These are phyloP conservation scores for Steinernema hermaphroditum DNA, from an alignment of 2,888 invertebrate species.

Conservation along the genomic window DNA sequence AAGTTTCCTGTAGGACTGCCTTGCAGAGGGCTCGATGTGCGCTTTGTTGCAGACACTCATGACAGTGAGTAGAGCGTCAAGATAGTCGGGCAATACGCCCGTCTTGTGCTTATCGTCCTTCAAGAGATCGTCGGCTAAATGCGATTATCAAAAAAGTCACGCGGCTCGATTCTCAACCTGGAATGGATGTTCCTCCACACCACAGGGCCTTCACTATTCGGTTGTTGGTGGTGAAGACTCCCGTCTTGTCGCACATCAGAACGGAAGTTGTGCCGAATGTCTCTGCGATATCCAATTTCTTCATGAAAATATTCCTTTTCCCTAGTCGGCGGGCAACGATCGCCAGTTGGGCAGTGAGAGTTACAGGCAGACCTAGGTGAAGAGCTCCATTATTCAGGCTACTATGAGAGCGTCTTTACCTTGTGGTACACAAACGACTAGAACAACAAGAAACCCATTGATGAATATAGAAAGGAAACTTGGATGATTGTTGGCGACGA, in stretches of 20 bases:
- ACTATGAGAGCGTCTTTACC: conserved; percentile 33
- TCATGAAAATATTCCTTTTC: conserved; percentile 41
- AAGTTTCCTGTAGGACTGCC: not conserved
- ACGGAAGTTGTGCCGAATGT: conserved; percentile 47
- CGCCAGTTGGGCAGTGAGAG: conserved; percentile 47
- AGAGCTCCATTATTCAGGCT: not conserved
- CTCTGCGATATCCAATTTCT: conserved; percentile 43
- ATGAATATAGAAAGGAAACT: conserved; percentile 52
- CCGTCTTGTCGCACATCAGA: conserved; percentile 45
- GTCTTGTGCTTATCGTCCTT: conserved; percentile 18
- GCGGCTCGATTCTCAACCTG: too few species aligned
- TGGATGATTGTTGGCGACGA: conserved; percentile 43
- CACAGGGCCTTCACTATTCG: conserved; percentile 45
- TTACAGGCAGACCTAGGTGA: conserved; percentile 50
- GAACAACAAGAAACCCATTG: conserved; percentile 55
- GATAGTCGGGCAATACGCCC: conserved; percentile 23
- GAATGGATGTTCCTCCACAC: conserved; percentile 35
- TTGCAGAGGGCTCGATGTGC: conserved; percentile 35
- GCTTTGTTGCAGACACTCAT: conserved; percentile 46
- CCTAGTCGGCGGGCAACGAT: conserved; percentile 45
- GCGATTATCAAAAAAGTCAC: conserved; percentile 5
- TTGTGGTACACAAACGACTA: conserved; percentile 58
- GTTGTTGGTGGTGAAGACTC: conserved; percentile 40
- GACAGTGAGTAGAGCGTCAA: conserved; percentile 36
- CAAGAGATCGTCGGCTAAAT: conserved; percentile 29